Evolutionary conservation across 2,888 invertebrate species (phyloP).

Genomic region (Meganola albula): DNA sequence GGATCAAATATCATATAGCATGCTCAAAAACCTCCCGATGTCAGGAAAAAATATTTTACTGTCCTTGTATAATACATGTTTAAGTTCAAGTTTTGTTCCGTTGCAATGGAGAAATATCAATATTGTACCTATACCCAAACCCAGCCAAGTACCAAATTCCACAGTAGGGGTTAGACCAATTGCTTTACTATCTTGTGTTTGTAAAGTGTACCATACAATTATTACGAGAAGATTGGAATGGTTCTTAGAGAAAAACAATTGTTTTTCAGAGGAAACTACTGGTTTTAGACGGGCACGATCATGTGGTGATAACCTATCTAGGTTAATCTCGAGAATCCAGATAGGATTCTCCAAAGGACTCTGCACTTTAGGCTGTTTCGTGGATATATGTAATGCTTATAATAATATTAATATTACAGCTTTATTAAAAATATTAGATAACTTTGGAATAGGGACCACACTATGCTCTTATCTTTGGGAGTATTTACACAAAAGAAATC

Average conservation of each 20-base stretch:
- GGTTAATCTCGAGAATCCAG: conserved; percentile 1
- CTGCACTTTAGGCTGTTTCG: background rate
- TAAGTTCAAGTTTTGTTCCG: too few relatives aligned
- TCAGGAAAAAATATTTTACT: too few relatives aligned
- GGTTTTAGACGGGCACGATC: conserved; percentile 1
- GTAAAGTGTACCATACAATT: conserved; percentile 1
- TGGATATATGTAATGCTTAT: conserved; percentile 2
- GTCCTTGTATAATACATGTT: too few relatives aligned
- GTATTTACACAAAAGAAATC: background rate
- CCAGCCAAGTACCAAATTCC: background rate
- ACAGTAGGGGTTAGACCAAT: background rate
- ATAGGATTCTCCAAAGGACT: background rate
- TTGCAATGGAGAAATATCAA: background rate
- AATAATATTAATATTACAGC: conserved; percentile 1
- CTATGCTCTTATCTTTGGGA: background rate
- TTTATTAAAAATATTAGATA: background rate
- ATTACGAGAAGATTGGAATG: conserved; percentile 2
- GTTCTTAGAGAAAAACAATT: background rate
- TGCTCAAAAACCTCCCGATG: too few relatives aligned
- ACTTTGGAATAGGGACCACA: background rate
- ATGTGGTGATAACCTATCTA: conserved; percentile 1
- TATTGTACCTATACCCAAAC: conserved; percentile 3
- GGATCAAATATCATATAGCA: too few relatives aligned
- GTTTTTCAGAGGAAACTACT: background rate
- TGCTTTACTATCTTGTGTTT: conserved; percentile 1